These are phyloP conservation scores for Panulirus ornatus DNA, from an alignment of 1,140 invertebrate genomes.

Conservation along the genomic window DNA sequence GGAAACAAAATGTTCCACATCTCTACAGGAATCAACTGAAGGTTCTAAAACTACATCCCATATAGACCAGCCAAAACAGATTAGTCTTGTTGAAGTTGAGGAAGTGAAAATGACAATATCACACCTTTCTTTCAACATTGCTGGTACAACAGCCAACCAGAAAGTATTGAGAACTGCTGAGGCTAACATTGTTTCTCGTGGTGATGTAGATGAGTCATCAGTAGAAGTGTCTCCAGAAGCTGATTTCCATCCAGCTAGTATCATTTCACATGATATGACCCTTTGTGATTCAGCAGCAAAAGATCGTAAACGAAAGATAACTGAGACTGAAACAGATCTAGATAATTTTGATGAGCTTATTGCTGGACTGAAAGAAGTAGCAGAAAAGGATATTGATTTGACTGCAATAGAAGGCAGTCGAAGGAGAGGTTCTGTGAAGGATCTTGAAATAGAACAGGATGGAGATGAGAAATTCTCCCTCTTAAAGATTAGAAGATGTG, in stretches of 20 bases:
- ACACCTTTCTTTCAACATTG: constrained; percentile 65
- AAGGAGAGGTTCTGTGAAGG: constrained; percentile 41
- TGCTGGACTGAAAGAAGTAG: constrained; percentile 71
- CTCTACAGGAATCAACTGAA: not conserved
- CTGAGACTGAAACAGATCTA: constrained; percentile 64
- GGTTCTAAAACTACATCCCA: not conserved
- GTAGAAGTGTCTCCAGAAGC: constrained; percentile 21
- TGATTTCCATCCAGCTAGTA: constrained; percentile 19
- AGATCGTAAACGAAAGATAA: constrained; percentile 58
- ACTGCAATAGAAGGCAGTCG: constrained; percentile 48
- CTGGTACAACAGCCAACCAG: constrained; percentile 35
- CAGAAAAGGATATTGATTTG: constrained; percentile 68
- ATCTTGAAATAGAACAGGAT: constrained; percentile 44
- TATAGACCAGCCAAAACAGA: constrained; percentile 27
- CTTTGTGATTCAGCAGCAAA: constrained; percentile 39
- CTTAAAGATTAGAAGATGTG: constrained; percentile 55
- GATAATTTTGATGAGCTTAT: constrained; percentile 74
- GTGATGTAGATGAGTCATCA: constrained; percentile 28
- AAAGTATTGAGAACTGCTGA: not conserved
- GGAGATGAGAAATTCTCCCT: constrained; percentile 62
- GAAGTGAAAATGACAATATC: constrained; percentile 74
- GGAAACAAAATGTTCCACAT: not conserved
- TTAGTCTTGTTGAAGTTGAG: constrained; percentile 70
- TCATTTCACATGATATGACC: not conserved
- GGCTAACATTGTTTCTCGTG: not conserved